Percentiles rank a stretch among this genome's conserved stretches.
phyloP scores from a whole-genome alignment of 2,113 vertebrate genomes.

The Nerophis lumbriciformis region DNA sequence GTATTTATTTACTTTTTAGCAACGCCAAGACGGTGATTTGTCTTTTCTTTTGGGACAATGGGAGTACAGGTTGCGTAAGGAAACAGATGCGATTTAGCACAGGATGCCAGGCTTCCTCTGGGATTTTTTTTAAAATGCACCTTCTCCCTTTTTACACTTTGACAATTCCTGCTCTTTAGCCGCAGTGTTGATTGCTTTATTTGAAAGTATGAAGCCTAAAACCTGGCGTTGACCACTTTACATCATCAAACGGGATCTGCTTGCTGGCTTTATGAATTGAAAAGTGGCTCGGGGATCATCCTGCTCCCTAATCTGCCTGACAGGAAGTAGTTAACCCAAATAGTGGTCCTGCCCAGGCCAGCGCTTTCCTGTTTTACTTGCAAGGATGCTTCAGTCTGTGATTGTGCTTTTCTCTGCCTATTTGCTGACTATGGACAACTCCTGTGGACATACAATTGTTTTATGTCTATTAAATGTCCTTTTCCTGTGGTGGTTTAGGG shows the following conservation, averaged over 20 bases:
- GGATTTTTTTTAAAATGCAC: conserved; percentile 41
- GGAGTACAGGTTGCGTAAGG: conserved; percentile 56
- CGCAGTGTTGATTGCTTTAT: conserved; percentile 2
- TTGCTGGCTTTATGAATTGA: conserved; percentile 25
- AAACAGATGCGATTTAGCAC: conserved; percentile 65
- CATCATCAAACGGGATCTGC: neutral
- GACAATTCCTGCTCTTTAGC: conserved; percentile 25
- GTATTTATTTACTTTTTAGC: neutral
- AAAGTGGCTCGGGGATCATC: conserved; percentile 39
- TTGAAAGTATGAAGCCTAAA: neutral
- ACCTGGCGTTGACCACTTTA: neutral
- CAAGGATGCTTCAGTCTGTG: conserved; percentile 59
- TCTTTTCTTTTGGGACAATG: conserved; percentile 42
- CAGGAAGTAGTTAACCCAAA: conserved; percentile 78
- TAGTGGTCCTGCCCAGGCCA: conserved; percentile 70
- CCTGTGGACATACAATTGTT: neutral
- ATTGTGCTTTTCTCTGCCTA: conserved; percentile 44
- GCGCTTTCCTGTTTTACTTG: conserved; percentile 71
- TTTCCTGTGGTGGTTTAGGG: conserved; percentile 27
- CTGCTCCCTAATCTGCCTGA: conserved; percentile 61
- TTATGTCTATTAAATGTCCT: too few species aligned
- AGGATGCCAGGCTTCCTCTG: conserved; percentile 72
- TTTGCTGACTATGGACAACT: neutral
- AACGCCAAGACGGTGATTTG: neutral
- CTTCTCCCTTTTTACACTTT: conserved; percentile 25